Evolutionary conservation across 2,797 vertebrate species (phyloP), one percentile per base, ranked within the genome.

Genomic region (Cheirogaleus major): DNA sequence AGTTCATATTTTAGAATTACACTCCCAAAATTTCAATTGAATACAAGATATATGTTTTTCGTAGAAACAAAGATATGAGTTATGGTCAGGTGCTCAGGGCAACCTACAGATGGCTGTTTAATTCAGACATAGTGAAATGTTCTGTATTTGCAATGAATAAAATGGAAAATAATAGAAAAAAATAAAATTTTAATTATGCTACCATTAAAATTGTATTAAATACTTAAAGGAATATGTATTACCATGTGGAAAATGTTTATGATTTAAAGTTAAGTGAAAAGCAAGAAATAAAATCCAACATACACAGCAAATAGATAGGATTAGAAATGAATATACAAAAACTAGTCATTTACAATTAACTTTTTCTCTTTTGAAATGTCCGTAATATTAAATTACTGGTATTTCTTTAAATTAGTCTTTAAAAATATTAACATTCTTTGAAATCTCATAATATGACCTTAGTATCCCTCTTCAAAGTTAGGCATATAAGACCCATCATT

Each of bases 301-400:
- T 14, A 73, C 38, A 89, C 30, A 65, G 61, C 55, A 20, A 59
- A 18, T 35, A 55, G 45, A 72, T n/a, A 65, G 0, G n/a, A 55
- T 55, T 75, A 92, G 65, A 95, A 92, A 81, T 67, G 14, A 85
- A 85, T 59, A 85, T 27, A 75, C 18, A 85, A 50, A 92, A 67
- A 25, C 80, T 48, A 75, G 72, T 65, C 63, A 52, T 52, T 65
- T 69, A 85, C 50, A 73, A 38, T 61, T 3, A 79, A 85, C 17
- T 32, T 70, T 75, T 86, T 81, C 25, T 86, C 38, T 57, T 88
- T 38, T 61, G 75, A 59, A 90, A 82, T 65, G 43, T 13, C 25
- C 5, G 1, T 45, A 41, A 69, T 18, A 4, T 41, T 48, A 63
- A 86, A 87, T 35, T 72, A 38, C 69, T 82, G 82, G 9, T 63